These are phyloP conservation scores for Chlorospingus semifuscus DNA, from an alignment of 2,797 vertebrate genomes.

Conservation along the genomic window DNA sequence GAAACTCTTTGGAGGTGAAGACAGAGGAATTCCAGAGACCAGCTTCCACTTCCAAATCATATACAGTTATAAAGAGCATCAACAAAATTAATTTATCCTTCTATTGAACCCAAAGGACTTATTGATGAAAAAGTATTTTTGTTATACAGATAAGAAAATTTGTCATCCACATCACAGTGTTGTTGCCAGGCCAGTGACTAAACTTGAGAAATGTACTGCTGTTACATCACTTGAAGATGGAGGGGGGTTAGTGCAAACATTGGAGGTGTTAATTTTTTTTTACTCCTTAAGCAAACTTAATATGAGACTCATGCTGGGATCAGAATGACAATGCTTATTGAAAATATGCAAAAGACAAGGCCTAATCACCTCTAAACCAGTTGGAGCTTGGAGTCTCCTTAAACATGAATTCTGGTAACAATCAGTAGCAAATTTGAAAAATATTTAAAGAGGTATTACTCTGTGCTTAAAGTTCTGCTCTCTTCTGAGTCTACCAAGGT, in stretches of 20 bases:
- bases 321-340: background rate
- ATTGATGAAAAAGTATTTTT: background rate
- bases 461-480: background rate
- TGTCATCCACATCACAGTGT: background rate
- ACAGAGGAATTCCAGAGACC: background rate
- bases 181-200: background rate
- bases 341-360: background rate
- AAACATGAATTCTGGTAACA: background rate
- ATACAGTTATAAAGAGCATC: background rate
- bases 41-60: background rate
- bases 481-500: background rate
- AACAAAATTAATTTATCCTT: background rate
- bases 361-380: constrained; percentile 33
- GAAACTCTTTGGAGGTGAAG: background rate
- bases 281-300: background rate
- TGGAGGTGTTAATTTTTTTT: background rate
- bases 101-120: background rate
- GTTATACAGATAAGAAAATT: background rate
- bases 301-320: background rate
- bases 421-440: background rate
- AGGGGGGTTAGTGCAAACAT: background rate
- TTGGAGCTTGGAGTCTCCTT: background rate
- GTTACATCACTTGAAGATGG: background rate
- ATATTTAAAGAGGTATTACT: background rate
- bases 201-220: background rate